A percentile compares a stretch with the other conserved stretches of the same genome.
Evolutionary conservation across 1,140 invertebrate species (phyloP).

Genomic region (Dolichoris vasculosae): DNA sequence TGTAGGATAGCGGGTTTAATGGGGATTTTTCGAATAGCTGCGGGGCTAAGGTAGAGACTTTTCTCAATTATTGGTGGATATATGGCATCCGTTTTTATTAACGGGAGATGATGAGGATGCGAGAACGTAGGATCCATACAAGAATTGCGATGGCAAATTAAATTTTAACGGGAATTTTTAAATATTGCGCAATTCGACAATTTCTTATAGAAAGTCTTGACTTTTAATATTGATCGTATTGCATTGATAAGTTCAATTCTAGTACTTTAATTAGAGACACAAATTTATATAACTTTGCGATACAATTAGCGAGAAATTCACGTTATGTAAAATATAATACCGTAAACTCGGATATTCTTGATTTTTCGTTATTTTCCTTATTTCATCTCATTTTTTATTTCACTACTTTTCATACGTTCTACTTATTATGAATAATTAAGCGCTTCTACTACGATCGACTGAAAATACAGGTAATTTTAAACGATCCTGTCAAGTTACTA

Average conservation of each 20-base stretch:
- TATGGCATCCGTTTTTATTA: background rate
- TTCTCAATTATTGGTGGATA: slow-evolving; percentile 9
- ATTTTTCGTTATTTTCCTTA: background rate
- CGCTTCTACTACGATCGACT: background rate
- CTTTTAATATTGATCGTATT: background rate
- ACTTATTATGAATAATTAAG: background rate
- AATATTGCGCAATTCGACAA: background rate
- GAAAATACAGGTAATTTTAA: too few relatives aligned
- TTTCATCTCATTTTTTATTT: background rate
- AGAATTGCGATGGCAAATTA: background rate
- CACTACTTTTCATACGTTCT: background rate
- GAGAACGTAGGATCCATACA: background rate
- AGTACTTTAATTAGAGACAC: background rate
- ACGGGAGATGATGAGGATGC: background rate
- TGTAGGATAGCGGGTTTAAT: slow-evolving; percentile 28
- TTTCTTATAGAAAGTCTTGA: background rate
- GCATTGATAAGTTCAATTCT: too few relatives aligned
- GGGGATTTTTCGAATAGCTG: slow-evolving; percentile 43
- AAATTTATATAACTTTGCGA: background rate
- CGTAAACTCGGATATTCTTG: background rate
- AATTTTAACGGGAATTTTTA: background rate
- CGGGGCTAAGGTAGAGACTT: background rate
- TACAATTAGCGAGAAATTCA: background rate
- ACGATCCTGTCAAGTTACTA: too few relatives aligned
- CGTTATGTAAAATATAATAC: background rate